Base-by-base conservation (phyloP, 2,797 vertebrate genomes). In the Nannoperca australis region DNA sequence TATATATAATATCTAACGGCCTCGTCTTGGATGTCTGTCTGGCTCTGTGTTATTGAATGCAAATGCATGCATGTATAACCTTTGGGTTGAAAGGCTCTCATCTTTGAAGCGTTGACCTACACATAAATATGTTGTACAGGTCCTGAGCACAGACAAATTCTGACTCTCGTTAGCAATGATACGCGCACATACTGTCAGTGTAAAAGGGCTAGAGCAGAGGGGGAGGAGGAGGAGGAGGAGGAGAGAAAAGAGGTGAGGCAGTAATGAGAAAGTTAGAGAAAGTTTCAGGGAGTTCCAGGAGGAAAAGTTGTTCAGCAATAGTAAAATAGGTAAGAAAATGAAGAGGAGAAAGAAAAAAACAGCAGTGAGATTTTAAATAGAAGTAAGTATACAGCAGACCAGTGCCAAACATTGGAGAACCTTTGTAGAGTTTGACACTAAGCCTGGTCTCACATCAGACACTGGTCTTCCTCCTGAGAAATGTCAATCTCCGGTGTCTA, bases 21-120 rank as follows among this genome's bases (percentile, higher is more conserved):
- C 53, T 78, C 8, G 55, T 86, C 87, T 81, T 76, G 79, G 81
- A 80, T 79, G 71, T 86, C 79, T 88, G 82, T 89, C 91, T 78
- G 75, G 55, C 66, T 55, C 56, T 15, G 81, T 83, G 85, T 85
- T 94, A 85, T 76, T 86, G 83, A 92, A 94, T 95, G 94, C 93
- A 95, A 96, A 96, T 95, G 89, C 86, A 96, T 95, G 93, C 94
- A 88, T 88, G 93, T 89, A 85, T 95, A 95, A 95, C 95, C 95
- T 95, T 96, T 95, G 91, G 91, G 92, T 89, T 92, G 93, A 93
- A 91, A 92, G 86, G 82, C 88, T 94, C 94, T 95, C 94, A 94
- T 95, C 89, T 95, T 93, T 91, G 78, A 95, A 95, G 91, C 93
- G 40, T 84, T 95, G 94, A 96, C 95, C 95, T 95, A 95, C 92